These are phyloP conservation scores for Clarias magur DNA, from an alignment of 2,113 vertebrate species.

Conservation along the genomic window DNA sequence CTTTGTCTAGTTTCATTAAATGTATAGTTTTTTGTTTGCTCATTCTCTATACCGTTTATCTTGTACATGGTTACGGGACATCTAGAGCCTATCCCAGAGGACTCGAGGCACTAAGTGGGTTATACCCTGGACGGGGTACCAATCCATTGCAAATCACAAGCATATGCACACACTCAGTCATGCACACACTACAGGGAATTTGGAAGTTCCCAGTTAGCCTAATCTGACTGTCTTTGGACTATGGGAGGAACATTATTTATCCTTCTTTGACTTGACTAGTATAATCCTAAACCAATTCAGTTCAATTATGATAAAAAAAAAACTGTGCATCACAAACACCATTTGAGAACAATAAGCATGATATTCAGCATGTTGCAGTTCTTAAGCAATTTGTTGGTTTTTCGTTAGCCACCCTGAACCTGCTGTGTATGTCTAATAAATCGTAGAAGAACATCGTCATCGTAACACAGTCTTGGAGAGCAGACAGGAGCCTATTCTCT, in stretches of 20 bases:
- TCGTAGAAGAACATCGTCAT: not conserved
- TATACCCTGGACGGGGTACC: too few relatives aligned
- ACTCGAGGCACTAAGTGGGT: too few relatives aligned
- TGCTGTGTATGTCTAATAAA: conserved; percentile 5
- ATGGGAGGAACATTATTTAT: not conserved
- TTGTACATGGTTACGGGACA: too few relatives aligned
- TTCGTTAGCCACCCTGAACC: conserved; percentile 1
- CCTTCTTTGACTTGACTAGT: not conserved
- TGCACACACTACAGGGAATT: too few relatives aligned
- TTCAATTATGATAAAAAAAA: not conserved
- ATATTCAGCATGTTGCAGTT: not conserved
- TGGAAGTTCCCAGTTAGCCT: too few relatives aligned
- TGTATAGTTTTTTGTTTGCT: not conserved
- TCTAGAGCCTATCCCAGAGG: too few relatives aligned
- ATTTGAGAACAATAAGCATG: not conserved
- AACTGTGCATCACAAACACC: not conserved
- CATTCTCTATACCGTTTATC: too few relatives aligned
- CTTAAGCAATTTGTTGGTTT: not conserved
- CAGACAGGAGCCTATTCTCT: not conserved
- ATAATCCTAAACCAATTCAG: not conserved
- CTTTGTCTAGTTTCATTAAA: not conserved
- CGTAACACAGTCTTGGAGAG: not conserved
- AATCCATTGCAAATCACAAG: too few relatives aligned
- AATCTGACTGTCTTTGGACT: too few relatives aligned
- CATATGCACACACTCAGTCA: too few relatives aligned